Base-by-base conservation (phyloP, 1,140 invertebrate genomes). In the Homalodisca vitripennis region DNA sequence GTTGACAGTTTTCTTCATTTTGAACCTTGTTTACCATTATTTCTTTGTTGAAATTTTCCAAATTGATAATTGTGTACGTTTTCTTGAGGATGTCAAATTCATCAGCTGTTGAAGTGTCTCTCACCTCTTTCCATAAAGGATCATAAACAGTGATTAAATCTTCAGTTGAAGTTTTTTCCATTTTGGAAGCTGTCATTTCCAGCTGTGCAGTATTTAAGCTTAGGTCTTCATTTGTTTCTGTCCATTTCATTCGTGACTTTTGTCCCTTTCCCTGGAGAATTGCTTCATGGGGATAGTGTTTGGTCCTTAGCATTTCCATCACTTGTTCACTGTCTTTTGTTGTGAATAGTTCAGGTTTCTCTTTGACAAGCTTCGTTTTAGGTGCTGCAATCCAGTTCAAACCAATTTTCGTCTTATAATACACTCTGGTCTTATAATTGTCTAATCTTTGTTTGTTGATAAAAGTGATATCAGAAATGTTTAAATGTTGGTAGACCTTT, bases 281-380 rank as follows among this genome's bases (percentile, higher is more conserved):
- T 22, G n/a, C 13, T 22, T 13, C 26, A 60, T 30, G n/a, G n/a
- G n/a, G 26, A 24, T n/a, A 26, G 13, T 27, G 3, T 30, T 30
- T 60, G 14, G 55, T 60, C 24, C 29, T 60, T 24, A 60, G n/a
- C 55, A 60, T 60, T 60, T 60, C 55, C 29, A 60, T 60, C 3
- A 60, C 55, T 60, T 60, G 55, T 29, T 60, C 55, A 29, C 55
- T 60, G 55, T 60, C 55, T 27, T 60, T 60, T 22, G 55, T 60
- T 27, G 55, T 3, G 24, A 60, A 60, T 3, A 60, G 14, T 6
- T 60, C 55, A 3, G 24, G 14, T 24, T 60, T 60, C n/a, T 60
- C 26, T n/a, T n/a, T n/a, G n/a, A n/a, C n/a, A n/a, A n/a, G n/a
- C n/a, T n/a, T n/a, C n/a, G n/a, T n/a, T n/a, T n/a, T n/a, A n/a